phyloP scores from a whole-genome alignment of 1,140 invertebrate genomes.

The Pseudomyrmex sp. region DNA sequence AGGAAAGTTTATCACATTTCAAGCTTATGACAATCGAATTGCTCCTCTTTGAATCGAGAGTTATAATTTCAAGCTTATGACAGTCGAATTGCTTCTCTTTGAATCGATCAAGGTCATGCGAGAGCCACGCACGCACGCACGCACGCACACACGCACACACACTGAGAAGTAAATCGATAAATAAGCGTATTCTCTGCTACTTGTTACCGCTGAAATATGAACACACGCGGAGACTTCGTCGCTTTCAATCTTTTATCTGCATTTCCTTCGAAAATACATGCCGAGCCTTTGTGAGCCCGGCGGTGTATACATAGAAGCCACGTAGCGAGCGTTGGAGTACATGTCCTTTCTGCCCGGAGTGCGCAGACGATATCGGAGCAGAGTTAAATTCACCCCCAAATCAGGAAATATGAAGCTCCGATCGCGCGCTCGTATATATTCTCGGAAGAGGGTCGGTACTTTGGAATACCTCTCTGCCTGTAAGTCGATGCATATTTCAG shows the following conservation, averaged over 20 bases:
- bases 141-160: neutral
- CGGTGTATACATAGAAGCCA: neutral
- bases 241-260: constrained; percentile 43
- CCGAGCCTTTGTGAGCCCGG: constrained; percentile 29
- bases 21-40: too few relatives aligned
- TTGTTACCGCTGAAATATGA: constrained; percentile 13
- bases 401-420: constrained; percentile 76
- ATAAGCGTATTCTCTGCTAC: neutral
- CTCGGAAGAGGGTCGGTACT: constrained; percentile 65
- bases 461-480: constrained; percentile 67
- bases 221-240: constrained; percentile 12
- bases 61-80: neutral
- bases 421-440: constrained; percentile 71
- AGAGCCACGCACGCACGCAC: neutral
- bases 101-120: constrained; percentile 1
- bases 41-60: neutral
- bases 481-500: constrained; percentile 77
- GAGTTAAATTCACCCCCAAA: constrained; percentile 76
- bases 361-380: constrained; percentile 58
- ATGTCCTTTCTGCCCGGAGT: constrained; percentile 20
- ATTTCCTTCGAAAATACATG: constrained; percentile 2
- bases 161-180: neutral
- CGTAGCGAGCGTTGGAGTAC: constrained; percentile 3
- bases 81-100: too few relatives aligned
- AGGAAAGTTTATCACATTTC: neutral